Evolutionary conservation across 2,113 vertebrate genomes (phyloP), one percentile per base, ranked within the genome.

Genomic region (Thunnus maccoyii): DNA sequence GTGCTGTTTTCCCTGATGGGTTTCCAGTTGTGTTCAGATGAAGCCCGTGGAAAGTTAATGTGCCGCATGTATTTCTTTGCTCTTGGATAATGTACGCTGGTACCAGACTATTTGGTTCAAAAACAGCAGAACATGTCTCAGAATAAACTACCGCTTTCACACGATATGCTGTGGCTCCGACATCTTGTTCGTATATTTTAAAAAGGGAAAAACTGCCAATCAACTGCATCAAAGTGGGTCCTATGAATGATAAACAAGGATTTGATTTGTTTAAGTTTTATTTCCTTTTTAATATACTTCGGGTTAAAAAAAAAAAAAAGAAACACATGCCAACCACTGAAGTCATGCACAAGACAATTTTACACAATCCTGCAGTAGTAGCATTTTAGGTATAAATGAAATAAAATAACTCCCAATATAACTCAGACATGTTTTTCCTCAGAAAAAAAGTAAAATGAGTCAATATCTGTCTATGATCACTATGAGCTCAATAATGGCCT

Each of bases 21-120:
- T 80, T 90, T 89, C 87, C 82, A 86, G 71, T 89, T 83, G 86
- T 88, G 88, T 82, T 90, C 82, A 89, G 82, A 76, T 18, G 15
- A 72, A 77, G 30, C 80, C 86, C 36, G 82, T 85, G 86, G 65
- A 90, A 90, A 95, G 91, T 94, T 91, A 92, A 93, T 93, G 89
- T 80, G 66, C 67, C 65, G 76, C 72, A 77, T 90, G 73, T 84
- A 73, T 86, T 88, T 81, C 77, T 89, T 88, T 78, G 67, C 72
- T 85, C 91, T 82, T 61, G 83, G 89, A 72, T 93, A 81, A 89
- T 88, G 92, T 82, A 58, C 47, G 48, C 36, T 66, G 63, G 57
- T 62, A 86, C 74, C 68, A 82, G 70, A 83, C 76, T 63, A 5
- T 83, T 86, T 76, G 71, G 61, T 80, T 75, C 55, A 54, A 84